phyloP scores from a whole-genome alignment of 2,888 invertebrate species.

The Dioctria linearis region DNA sequence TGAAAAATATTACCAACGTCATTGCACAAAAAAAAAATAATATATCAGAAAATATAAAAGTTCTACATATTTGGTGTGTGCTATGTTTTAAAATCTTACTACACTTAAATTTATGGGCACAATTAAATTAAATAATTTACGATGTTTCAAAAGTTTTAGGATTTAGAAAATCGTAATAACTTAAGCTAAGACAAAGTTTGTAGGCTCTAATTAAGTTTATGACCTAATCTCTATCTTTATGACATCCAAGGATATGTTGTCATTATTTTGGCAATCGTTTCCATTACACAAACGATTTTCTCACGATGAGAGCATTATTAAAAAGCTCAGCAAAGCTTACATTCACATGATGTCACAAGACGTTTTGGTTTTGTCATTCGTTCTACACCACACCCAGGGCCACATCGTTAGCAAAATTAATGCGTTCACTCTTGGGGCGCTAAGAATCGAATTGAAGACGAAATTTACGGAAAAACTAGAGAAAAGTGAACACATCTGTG shows the following conservation, averaged over 20 bases:
- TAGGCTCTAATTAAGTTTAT: constrained; percentile 17
- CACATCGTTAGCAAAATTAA: constrained; percentile 39
- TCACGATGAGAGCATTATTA: neutral
- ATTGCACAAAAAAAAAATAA: no score
- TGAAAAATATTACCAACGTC: no score
- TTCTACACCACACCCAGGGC: neutral
- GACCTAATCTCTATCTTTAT: constrained; percentile 25
- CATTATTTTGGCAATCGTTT: constrained; percentile 19
- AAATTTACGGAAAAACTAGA: constrained; percentile 12
- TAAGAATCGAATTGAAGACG: constrained; percentile 21
- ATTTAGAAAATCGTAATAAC: no score
- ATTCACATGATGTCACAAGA: constrained; percentile 34
- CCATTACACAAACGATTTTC: constrained; percentile 9
- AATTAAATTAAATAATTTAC: no score
- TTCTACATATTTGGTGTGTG: no score
- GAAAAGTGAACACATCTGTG: constrained; percentile 39
- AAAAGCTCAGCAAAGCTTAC: constrained; percentile 16
- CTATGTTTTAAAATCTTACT: no score
- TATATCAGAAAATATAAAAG: no score
- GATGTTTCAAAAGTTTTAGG: no score
- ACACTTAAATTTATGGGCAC: no score
- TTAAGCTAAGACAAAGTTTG: no score
- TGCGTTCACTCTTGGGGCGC: constrained; percentile 25
- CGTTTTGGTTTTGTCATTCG: constrained; percentile 34
- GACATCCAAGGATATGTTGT: constrained; percentile 38